Percentiles rank a stretch among this genome's conserved stretches.
phyloP scores from a whole-genome alignment of 2,888 invertebrate species.

The Hirudinaria manillensis region DNA sequence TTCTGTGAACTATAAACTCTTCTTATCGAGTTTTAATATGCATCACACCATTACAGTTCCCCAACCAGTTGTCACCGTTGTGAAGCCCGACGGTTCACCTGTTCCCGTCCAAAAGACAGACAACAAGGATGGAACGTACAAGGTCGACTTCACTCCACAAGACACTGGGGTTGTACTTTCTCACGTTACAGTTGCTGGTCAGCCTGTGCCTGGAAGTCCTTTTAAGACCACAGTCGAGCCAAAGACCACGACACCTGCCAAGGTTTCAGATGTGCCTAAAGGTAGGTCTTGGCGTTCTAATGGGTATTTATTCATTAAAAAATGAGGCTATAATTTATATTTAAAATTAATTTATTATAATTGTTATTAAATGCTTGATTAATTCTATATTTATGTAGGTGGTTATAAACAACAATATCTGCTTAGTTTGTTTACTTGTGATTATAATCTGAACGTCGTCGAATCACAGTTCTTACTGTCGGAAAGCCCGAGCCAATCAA shows the following conservation, averaged over 20 bases:
- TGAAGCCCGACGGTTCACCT: slow-evolving; percentile 67
- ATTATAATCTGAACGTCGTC: background rate
- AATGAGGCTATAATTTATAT: background rate
- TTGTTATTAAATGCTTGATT: background rate
- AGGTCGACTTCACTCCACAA: slow-evolving; percentile 70
- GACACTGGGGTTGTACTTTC: slow-evolving; percentile 65
- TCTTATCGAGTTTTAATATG: too few relatives aligned
- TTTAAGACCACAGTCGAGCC: slow-evolving; percentile 50
- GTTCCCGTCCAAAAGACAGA: slow-evolving; percentile 73
- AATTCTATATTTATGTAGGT: background rate
- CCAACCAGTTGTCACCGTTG: slow-evolving; percentile 68
- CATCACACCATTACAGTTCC: background rate
- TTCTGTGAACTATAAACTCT: too few relatives aligned
- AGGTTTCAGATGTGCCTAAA: slow-evolving; percentile 77
- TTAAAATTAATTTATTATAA: background rate
- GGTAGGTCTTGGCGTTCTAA: slow-evolving; percentile 60
- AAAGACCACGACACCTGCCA: slow-evolving; percentile 70
- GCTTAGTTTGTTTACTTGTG: background rate
- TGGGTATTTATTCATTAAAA: background rate
- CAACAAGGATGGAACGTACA: slow-evolving; percentile 69
- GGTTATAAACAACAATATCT: too few relatives aligned
- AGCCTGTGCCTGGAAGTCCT: slow-evolving; percentile 33
- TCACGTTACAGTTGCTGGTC: slow-evolving; percentile 27
- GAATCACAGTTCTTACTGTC: slow-evolving; percentile 45
- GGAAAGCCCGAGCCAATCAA: slow-evolving; percentile 53